Percentiles rank a stretch among this genome's conserved stretches.
Conservation (phyloP, 2,113 vertebrate genomes). For the Amia ocellicauda region DNA sequence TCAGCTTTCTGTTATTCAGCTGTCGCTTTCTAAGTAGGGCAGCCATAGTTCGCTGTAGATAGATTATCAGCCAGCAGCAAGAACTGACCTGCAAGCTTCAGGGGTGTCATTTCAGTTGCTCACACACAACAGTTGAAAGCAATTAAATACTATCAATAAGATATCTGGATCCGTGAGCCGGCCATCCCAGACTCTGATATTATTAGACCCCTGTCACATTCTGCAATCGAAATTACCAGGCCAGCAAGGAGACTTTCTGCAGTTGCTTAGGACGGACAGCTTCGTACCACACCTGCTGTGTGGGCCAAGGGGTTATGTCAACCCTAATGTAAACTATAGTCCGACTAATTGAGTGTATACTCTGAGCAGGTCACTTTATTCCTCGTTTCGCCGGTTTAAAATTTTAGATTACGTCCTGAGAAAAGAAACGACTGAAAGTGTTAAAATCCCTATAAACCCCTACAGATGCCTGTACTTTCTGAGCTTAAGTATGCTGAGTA, state of each 20-base stretch:
- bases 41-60: slow-evolving; percentile 14
- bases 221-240: slow-evolving; percentile 10
- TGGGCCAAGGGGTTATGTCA: too few relatives aligned
- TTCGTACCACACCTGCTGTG: not conserved
- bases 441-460: too few relatives aligned
- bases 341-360: too few relatives aligned
- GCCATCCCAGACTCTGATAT: slow-evolving; percentile 30
- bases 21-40: slow-evolving; percentile 35
- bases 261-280: slow-evolving; percentile 14
- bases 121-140: slow-evolving; percentile 19
- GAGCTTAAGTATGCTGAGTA: too few relatives aligned
- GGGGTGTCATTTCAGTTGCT: slow-evolving; percentile 29
- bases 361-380: too few relatives aligned
- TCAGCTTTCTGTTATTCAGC: slow-evolving; percentile 33
- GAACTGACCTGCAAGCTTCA: slow-evolving; percentile 11
- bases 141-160: slow-evolving; percentile 15
- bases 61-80: slow-evolving; percentile 24
- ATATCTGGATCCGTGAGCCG: slow-evolving; percentile 15
- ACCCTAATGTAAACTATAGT: too few relatives aligned
- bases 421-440: too few relatives aligned
- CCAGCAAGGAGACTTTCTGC: slow-evolving; percentile 11
- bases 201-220: slow-evolving; percentile 24
- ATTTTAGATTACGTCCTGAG: too few relatives aligned
- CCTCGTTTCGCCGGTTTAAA: too few relatives aligned
- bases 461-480: too few relatives aligned